Conservation (phyloP, 2,888 invertebrate genomes). For the Noctua comes region DNA sequence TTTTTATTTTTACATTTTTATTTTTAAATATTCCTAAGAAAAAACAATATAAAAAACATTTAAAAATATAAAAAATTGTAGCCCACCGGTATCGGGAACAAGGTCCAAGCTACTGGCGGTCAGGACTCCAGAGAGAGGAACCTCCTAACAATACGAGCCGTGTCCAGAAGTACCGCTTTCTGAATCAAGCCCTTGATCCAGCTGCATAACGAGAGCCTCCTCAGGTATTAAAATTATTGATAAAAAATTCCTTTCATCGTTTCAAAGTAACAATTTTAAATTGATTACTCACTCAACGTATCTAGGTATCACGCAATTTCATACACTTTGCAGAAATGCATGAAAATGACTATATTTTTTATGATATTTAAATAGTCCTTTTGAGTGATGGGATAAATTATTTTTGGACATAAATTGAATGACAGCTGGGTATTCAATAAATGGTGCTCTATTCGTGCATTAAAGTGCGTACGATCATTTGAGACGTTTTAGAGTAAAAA, state of each 20-base stretch:
- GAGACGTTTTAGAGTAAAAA: not conserved
- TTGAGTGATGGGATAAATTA: slow-evolving; percentile 10
- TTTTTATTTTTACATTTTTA: no score
- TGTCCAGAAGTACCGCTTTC: no score
- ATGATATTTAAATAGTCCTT: not conserved
- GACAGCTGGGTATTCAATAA: slow-evolving; percentile 2
- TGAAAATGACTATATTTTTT: not conserved
- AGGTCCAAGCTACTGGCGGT: no score
- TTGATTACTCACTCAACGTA: not conserved
- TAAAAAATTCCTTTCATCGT: not conserved
- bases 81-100: no score
- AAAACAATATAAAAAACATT: no score
- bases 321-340: slow-evolving; percentile 11
- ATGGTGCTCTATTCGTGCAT: not conserved
- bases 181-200: no score
- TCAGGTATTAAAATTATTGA: no score
- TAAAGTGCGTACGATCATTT: not conserved
- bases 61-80: no score
- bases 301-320: not conserved
- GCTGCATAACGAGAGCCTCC: no score
- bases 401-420: slow-evolving; percentile 4
- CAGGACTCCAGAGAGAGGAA: no score
- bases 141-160: no score
- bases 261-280: not conserved
- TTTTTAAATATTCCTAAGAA: no score